Conservation (phyloP, 2,888 invertebrate genomes). For the Periphyllus acericola region DNA sequence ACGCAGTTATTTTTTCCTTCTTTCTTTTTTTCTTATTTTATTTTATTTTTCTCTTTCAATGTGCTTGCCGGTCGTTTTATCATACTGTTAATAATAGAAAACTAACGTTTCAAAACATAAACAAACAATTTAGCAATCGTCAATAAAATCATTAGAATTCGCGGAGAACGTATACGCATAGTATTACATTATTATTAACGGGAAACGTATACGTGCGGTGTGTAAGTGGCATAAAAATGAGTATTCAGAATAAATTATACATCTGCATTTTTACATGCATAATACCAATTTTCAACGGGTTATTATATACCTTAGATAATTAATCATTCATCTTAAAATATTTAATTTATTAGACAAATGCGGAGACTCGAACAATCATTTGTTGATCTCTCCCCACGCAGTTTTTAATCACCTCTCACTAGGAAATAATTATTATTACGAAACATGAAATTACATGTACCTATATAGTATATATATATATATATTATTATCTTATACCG, state of each 20-base stretch:
- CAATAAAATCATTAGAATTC: neutral
- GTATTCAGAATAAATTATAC: neutral
- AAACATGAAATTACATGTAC: constrained; percentile 13
- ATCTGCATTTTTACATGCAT: neutral
- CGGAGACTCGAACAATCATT: constrained; percentile 2
- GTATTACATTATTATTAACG: neutral
- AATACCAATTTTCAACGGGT: neutral
- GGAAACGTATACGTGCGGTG: neutral
- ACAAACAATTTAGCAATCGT: neutral
- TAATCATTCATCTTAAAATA: neutral
- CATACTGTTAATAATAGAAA: neutral
- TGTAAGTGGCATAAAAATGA: neutral
- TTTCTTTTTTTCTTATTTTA: neutral
- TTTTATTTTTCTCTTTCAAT: neutral
- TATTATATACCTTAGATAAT: neutral
- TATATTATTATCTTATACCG: neutral
- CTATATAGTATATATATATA: neutral
- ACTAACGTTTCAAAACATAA: neutral
- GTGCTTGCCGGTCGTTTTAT: neutral
- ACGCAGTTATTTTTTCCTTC: neutral
- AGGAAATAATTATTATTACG: constrained; percentile 29
- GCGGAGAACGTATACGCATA: neutral
- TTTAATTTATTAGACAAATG: constrained; percentile 12
- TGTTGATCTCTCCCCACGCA: neutral
- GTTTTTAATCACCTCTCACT: constrained; percentile 13